Base-by-base conservation (phyloP, 2,888 invertebrate species). In the Odontocerum albicorne region DNA sequence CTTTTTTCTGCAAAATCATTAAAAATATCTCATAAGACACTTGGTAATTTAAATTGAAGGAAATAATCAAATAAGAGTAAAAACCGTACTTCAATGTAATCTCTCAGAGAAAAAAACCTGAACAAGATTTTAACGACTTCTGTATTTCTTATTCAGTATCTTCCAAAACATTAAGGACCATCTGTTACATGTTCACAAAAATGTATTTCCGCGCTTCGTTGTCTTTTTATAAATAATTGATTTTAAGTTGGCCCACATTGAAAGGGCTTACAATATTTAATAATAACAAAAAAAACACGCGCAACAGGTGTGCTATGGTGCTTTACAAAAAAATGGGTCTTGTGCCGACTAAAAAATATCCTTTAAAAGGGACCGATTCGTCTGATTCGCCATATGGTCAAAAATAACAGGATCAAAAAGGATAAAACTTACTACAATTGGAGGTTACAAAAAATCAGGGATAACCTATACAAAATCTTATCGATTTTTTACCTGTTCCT, bases 301-400 rank as follows among this genome's bases (percentile, higher is more conserved):
- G 58, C 58, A 58, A 58, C 58, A 58, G 57, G 57, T 58, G 57
- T 35, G 33, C 12, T 54, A 54, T 36, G 54, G 27, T 16, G 45
- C 22, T 13, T 6, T 10, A 20, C 16, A 21, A 19, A 43, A 43
- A 43, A 50, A 27, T 38, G 32, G 49, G 44, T 49, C 49, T 49
- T 50, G 50, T 50, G 46, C 55, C 55, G 16, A 20, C 42, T 33
- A 32, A 50, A 20, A 50, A 20, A 44, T 32, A 33, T 49, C 36
- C 49, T 32, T 35, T 44, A 17, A 43, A 32, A 43, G 44, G 27
- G 22, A 55, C 35, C 45, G 46, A 51, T 27, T 44, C 12, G 33
- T 35, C 39, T 27, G 20, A 31, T 39, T 43, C 52, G 44, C 57
- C 57, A 57, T 57, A 57, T 57, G 57, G 57, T 39, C 49, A 39